A percentile compares a stretch with the other conserved stretches of the same genome.
phyloP scores from a whole-genome alignment of 2,888 invertebrate genomes.

The Trisateles emortualis region DNA sequence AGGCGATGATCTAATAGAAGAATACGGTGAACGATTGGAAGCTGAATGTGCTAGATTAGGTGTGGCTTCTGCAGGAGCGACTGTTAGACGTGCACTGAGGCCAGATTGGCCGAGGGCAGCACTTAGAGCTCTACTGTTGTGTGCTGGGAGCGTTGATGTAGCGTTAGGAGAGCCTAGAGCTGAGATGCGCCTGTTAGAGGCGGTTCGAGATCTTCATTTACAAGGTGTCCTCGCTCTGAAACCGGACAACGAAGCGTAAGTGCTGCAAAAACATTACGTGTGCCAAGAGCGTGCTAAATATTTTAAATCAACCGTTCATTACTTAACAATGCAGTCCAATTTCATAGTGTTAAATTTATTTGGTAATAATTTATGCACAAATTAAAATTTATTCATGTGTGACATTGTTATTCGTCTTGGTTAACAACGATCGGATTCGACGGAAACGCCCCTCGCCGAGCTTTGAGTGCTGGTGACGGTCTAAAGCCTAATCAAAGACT shows the following conservation, averaged over 20 bases:
- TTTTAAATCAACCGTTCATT: slow-evolving; percentile 42
- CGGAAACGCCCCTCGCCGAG: slow-evolving; percentile 49
- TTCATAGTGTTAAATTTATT: slow-evolving; percentile 56
- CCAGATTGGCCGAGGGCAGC: slow-evolving; percentile 90
- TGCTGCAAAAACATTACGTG: slow-evolving; percentile 43
- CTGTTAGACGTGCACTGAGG: slow-evolving; percentile 80
- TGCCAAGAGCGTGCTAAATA: slow-evolving; percentile 64
- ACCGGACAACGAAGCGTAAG: slow-evolving; percentile 73
- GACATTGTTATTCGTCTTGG: slow-evolving; percentile 48
- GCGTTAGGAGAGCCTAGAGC: slow-evolving; percentile 92
- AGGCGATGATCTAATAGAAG: slow-evolving; percentile 89
- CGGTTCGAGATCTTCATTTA: slow-evolving; percentile 90
- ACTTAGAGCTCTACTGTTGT: slow-evolving; percentile 91
- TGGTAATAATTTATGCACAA: slow-evolving; percentile 61
- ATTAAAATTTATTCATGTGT: slow-evolving; percentile 56
- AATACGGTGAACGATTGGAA: slow-evolving; percentile 89
- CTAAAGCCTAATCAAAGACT: slow-evolving; percentile 82
- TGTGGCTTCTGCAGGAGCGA: slow-evolving; percentile 86
- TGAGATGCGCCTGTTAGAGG: slow-evolving; percentile 91
- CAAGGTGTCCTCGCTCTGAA: slow-evolving; percentile 89
- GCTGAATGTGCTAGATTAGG: slow-evolving; percentile 87
- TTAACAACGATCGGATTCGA: slow-evolving; percentile 62
- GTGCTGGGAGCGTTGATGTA: slow-evolving; percentile 93
- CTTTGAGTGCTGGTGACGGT: slow-evolving; percentile 44
- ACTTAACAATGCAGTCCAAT: slow-evolving; percentile 56